A percentile compares a stretch with the other conserved stretches of the same genome.
Evolutionary conservation across 53 echinoderm and acorn worm species (phyloP).

Genomic region (Pentamera pediparva): DNA sequence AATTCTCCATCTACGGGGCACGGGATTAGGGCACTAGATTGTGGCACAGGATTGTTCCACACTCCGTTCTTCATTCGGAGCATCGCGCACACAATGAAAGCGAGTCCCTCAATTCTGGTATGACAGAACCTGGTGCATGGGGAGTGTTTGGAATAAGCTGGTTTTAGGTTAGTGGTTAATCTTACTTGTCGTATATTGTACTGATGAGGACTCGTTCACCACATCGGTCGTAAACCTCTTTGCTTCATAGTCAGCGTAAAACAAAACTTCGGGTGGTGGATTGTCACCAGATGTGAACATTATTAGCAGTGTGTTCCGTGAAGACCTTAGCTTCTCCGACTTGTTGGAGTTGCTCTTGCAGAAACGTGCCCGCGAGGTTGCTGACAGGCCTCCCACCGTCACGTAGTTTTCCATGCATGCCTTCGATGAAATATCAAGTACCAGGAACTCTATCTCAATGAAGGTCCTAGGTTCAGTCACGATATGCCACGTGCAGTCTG

Average conservation of each 20-base stretch:
- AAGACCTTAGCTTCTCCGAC: slow-evolving; percentile 21
- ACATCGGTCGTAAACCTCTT: slow-evolving; percentile 3
- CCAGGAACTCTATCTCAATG: slow-evolving; percentile 50
- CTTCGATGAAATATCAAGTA: slow-evolving; percentile 45
- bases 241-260: slow-evolving; percentile 37
- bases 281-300: slow-evolving; percentile 17
- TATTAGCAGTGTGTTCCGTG: slow-evolving; percentile 39
- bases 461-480: slow-evolving; percentile 53
- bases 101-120: too few relatives aligned
- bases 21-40: too few relatives aligned
- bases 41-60: too few relatives aligned
- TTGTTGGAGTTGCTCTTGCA: neutral
- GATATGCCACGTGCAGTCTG: slow-evolving; percentile 56
- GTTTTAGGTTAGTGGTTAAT: too few relatives aligned
- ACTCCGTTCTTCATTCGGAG: too few relatives aligned
- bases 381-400: slow-evolving; percentile 18
- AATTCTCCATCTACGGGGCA: too few relatives aligned
- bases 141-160: too few relatives aligned
- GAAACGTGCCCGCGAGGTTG: neutral
- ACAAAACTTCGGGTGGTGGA: slow-evolving; percentile 38
- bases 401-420: slow-evolving; percentile 29
- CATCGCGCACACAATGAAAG: too few relatives aligned
- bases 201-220: neutral
- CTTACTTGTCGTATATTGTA: too few relatives aligned
- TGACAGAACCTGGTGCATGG: too few relatives aligned